phyloP scores from a whole-genome alignment of 2,888 invertebrate species.

The Barypeithes pellucidus region DNA sequence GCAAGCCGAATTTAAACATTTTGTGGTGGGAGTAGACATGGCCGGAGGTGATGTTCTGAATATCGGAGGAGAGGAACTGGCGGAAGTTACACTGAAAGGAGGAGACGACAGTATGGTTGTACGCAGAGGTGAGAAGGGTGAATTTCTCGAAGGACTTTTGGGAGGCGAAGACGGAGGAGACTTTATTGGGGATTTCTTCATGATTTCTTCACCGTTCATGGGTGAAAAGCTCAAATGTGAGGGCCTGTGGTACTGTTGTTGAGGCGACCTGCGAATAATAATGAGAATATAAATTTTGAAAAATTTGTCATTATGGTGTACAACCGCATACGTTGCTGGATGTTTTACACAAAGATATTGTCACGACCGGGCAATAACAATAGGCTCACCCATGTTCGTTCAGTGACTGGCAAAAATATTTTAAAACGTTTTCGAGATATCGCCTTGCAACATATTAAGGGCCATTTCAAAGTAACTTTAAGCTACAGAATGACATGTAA shows the following conservation, averaged over 20 bases:
- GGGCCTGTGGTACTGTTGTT: constrained; percentile 64
- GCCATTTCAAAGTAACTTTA: too few relatives aligned
- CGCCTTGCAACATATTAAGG: too few relatives aligned
- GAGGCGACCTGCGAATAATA: constrained; percentile 60
- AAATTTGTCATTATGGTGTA: too few relatives aligned
- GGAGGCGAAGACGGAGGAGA: constrained; percentile 65
- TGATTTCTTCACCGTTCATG: constrained; percentile 57
- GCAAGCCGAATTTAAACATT: constrained; percentile 45
- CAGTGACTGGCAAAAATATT: too few relatives aligned
- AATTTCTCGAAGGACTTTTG: constrained; percentile 64
- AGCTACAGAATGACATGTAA: too few relatives aligned
- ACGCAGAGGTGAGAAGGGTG: constrained; percentile 65
- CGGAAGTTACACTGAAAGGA: constrained; percentile 55
- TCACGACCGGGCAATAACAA: too few relatives aligned
- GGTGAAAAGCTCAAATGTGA: constrained; percentile 63
- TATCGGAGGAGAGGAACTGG: constrained; percentile 37
- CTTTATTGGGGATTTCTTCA: constrained; percentile 63
- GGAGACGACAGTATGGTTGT: constrained; percentile 62
- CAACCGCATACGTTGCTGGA: too few relatives aligned
- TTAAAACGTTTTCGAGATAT: too few relatives aligned
- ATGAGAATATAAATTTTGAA: too few relatives aligned
- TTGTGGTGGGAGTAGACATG: constrained; percentile 53
- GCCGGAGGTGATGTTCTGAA: constrained; percentile 31
- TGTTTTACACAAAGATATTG: too few relatives aligned
- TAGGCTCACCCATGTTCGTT: too few relatives aligned